Base-by-base conservation (phyloP, 2,113 vertebrate genomes). In the Calidris pugnax region DNA sequence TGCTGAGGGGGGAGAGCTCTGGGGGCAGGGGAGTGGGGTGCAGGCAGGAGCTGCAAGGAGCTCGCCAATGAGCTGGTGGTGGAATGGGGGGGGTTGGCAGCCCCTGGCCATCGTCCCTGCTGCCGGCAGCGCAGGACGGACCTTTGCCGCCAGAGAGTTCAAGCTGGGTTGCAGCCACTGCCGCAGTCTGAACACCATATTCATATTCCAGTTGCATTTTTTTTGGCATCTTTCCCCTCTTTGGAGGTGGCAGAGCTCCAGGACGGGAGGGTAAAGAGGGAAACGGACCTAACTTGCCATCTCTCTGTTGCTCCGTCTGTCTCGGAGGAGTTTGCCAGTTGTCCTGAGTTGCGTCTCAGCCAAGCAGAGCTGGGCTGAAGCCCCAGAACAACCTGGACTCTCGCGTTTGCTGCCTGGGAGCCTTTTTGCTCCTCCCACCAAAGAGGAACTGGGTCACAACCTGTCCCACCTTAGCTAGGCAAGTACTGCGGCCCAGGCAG, bases 211-310 rank as follows among this genome's bases (percentile, higher is more conserved):
- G 74, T 55, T 12, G 20, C 81, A 68, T 83, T 28, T 94, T 93
- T 93, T 94, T 87, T 56, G 95, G 78, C 96, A 93, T 75, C 89
- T 89, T 84, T 86, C 78, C 66, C 86, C 69, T 69, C 74, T 87
- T 84, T 73, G 82, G 87, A 83, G 19, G 26, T 90, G 90, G 93
- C 85, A 87, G 62, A 79, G 30, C 82, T 97, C 92, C 85, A 93
- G 94, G 35, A 92, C 20, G 57, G 87, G 35, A 76, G 66, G 33
- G 60, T 45, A 33, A 94, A 77, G 64, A 71, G 81, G 71, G 66
- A 87, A 93, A 75, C 0, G 8, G 60, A 69, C 84, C 81, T 89
- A 53, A 62, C 86, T 67, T 89, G 89, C 85, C 64, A 47, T 43
- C 19, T 81, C 63, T 53, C 27, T 74, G 59, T 60, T 63, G 41